Conservation (phyloP, 2,888 invertebrate species). For the Thysanoteuthis rhombus region DNA sequence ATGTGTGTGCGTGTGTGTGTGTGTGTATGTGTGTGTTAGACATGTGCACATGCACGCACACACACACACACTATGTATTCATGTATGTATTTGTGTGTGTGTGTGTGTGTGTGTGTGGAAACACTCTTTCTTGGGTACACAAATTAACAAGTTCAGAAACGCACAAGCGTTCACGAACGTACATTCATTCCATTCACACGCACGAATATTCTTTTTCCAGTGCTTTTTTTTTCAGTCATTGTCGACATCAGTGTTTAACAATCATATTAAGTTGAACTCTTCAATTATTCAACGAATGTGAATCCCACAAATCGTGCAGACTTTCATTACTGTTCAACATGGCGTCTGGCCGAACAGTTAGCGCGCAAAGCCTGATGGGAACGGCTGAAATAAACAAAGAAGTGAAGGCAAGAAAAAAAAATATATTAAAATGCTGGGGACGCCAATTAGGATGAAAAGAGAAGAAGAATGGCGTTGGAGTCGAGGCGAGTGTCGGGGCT, state of each 20-base stretch:
- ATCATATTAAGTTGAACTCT: not conserved
- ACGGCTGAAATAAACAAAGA: not conserved
- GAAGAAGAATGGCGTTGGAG: not conserved
- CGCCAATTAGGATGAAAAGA: not conserved
- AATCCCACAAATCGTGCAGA: not conserved
- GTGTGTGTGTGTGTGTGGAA: not conserved
- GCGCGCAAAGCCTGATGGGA: not conserved
- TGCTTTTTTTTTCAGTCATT: not conserved
- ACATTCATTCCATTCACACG: not conserved
- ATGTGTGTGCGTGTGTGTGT: too few species aligned
- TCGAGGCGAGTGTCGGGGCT: not conserved
- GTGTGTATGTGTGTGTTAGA: too few species aligned
- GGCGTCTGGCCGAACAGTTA: not conserved
- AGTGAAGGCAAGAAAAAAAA: not conserved
- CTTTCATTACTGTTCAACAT: constrained; percentile 12
- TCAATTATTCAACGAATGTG: not conserved
- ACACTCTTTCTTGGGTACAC: not conserved
- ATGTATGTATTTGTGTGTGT: not conserved
- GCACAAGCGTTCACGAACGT: not conserved
- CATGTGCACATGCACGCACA: too few species aligned
- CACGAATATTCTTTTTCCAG: not conserved
- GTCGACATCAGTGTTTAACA: constrained; percentile 12
- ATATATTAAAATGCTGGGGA: not conserved
- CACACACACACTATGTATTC: too few species aligned
- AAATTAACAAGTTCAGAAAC: too few species aligned